Base-by-base conservation (phyloP, 2,888 invertebrate genomes). In the Synergus umbraculus region DNA sequence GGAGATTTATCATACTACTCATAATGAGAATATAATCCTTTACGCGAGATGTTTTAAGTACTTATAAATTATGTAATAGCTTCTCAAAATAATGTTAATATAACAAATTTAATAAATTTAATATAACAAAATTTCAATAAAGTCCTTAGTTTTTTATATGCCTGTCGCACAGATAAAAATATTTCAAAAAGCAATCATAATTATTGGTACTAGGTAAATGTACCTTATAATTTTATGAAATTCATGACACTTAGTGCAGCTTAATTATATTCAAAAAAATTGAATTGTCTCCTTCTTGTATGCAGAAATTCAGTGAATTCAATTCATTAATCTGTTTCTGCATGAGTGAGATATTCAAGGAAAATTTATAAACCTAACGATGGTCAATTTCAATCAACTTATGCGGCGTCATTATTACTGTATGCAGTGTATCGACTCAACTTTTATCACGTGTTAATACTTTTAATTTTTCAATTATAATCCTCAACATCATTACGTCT, bases 381-480 rank as follows among this genome's bases (percentile, higher is more conserved):
- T 54, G 54, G 54, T 73, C 49, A 69, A 69, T 37, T 69, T 41
- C 54, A 54, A 54, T 41, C 37, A 41, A 73, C 54, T 73, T 54
- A 37, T 54, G 12, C 18, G 54, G n/a, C 37, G 15, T 58, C 22
- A 69, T 58, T 29, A 13, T 46, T 46, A 46, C 13, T 46, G 3
- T 10, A 13, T 7, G 43, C 66, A 66, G 43, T 66, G 54, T 73
- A 49, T 15, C 73, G 49, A 37, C n/a, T 54, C 54, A 46, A 15
- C 69, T 69, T 46, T 69, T 64, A 44, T 63, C 79, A 79, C 29
- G n/a, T 77, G 64, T 82, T 78, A 81, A 82, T 83, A 81, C 81
- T 82, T 83, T 84, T 76, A 79, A 82, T 79, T 77, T 82, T 83
- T 44, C 76, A 67, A 77, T 81, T 80, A 80, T 79, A 77, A 76